phyloP scores from a whole-genome alignment of 2,888 invertebrate species.

The Suillia variegata region DNA sequence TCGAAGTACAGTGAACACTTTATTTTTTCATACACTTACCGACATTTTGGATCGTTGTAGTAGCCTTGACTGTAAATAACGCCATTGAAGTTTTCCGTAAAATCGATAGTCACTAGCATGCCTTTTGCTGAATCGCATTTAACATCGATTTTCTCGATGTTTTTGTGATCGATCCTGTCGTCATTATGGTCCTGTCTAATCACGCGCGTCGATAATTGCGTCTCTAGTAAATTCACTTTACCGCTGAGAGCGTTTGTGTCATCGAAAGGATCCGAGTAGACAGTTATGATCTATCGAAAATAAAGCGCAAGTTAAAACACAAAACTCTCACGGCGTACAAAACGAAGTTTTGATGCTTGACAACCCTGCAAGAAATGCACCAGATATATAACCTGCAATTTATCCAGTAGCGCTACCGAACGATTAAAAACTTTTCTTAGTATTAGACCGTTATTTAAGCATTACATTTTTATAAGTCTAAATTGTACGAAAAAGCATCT shows the following conservation, averaged over 20 bases:
- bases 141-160: slow-evolving; percentile 68
- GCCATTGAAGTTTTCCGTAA: slow-evolving; percentile 69
- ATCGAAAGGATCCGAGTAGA: slow-evolving; percentile 24
- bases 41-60: slow-evolving; percentile 70
- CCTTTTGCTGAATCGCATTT: slow-evolving; percentile 65
- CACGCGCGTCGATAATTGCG: slow-evolving; percentile 13
- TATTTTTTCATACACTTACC: too few species aligned
- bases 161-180: slow-evolving; percentile 54
- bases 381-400: too few species aligned
- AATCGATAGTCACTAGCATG: slow-evolving; percentile 70
- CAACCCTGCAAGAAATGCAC: too few species aligned
- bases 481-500: too few species aligned
- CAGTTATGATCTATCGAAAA: slow-evolving; percentile 32
- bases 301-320: slow-evolving; percentile 9
- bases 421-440: too few species aligned
- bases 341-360: too few species aligned
- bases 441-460: too few species aligned
- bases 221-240: slow-evolving; percentile 22
- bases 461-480: too few species aligned
- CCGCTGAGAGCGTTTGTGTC: slow-evolving; percentile 17
- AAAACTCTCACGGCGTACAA: too few species aligned
- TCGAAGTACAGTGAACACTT: too few species aligned
- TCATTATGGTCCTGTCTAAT: slow-evolving; percentile 1
- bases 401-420: too few species aligned
- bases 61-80: slow-evolving; percentile 75